Base-by-base conservation (phyloP, 1,140 invertebrate species). In the Drosophila sechellia region DNA sequence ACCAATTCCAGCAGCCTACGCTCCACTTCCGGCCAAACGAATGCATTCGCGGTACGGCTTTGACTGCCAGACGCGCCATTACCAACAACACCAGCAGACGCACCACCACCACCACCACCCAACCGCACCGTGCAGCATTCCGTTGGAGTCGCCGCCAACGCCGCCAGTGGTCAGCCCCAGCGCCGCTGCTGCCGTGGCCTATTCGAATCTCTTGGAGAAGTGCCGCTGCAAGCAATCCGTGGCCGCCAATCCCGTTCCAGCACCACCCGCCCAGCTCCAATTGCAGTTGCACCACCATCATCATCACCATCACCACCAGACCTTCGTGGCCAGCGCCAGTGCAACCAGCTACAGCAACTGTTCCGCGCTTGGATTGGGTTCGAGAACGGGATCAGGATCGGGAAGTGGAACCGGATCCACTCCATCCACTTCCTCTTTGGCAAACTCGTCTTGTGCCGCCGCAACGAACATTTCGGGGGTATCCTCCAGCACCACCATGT, bases 21-120 rank as follows among this genome's bases (percentile, higher is more conserved):
- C 61, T 58, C 31, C 35, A 66, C 20, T 57, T 57, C 66, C 78
- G 87, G 61, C 49, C 61, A 76, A 85, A 90, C 90, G 86, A 91
- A 91, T 91, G 90, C 86, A 91, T 91, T 91, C 90, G 64, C 86
- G 83, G 75, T 84, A 91, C 70, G 73, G 72, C 64, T 91, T 91
- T 63, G 90, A 91, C 57, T 85, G 81, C 65, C 83, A 90, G 50
- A 77, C 84, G 76, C 90, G 84, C 54, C 83, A 86, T 49, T 89
- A 86, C 49, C 83, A 81, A 15, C 78, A 73, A 12, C 66, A 80
- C 0, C 77, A 76, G 13, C 81, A 56, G 17, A 81, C 53, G 10
- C 64, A 53, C 1, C 80, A 64, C 0, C 83, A 78, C 0, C 63
- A 53, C 2, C 53, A 57, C 1, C 64, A 60, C 5, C 46, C 42